Evolutionary conservation across 2,113 vertebrate genomes (phyloP), one percentile per base, ranked within the genome.

Genomic region (Capricornis sumatraensis): DNA sequence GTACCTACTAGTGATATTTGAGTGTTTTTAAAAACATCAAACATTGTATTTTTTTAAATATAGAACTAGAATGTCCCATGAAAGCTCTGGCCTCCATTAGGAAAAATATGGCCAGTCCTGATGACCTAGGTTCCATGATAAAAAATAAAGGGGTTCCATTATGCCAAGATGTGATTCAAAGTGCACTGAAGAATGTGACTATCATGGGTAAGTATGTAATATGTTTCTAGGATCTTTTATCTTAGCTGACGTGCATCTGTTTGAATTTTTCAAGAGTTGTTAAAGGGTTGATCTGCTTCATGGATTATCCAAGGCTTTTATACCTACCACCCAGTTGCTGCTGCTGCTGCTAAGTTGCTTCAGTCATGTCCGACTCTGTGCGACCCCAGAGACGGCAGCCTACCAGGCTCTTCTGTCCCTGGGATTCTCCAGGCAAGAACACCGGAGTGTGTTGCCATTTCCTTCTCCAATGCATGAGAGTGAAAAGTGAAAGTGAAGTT

Each of bases 51-150:
- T 36, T 94, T 85, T 71, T 16, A 0, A 55, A 27, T 88, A 13
- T 87, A 97, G 96, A 97, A 76, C 84, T 94, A 83, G 92, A 97
- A 96, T 40, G 7, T 12, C 76, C 53, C 23, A 36, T 98, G 81
- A 91, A 97, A 94, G n/a, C 50, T 33, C 23, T 98, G 53, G 12
- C 84, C 2, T 67, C 58, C 64, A 96, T 98, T 94, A 97, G 81
- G 45, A 82, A 95, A 40, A 96, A 92, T 12, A 27, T 45, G 40
- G 28, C 55, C n/a, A 74, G 36, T 36, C 23, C 57, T 58, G 85
- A 91, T 82, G 91, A 97, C 0, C 8, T 98, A 57, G 45, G 33
- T 25, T 36, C 96, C 25, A 83, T 93, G 15, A 53, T 95, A 87
- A 43, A 85, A 45, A 87, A 9, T 25, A 19, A 57, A 28, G 96